Conservation (phyloP, 2,113 vertebrate species). For the Lagopus leucura region DNA sequence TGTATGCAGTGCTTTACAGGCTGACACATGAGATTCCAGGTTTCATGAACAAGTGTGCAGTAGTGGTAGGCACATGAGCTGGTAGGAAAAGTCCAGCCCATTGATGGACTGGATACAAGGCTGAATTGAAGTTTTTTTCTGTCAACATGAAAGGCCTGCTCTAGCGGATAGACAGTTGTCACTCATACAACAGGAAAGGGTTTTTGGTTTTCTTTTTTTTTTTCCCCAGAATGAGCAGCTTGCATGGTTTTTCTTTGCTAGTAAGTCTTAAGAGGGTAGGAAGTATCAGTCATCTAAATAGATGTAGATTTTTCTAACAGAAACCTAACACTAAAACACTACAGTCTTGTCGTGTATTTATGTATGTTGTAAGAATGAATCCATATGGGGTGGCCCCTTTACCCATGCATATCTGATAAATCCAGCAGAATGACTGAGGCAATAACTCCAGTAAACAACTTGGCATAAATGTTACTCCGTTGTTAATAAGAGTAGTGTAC, state of each 20-base stretch:
- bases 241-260: not conserved
- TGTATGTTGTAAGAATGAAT: not conserved
- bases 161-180: not conserved
- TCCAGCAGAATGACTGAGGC: not conserved
- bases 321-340: not conserved
- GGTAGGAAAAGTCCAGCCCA: not conserved
- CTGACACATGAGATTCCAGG: not conserved
- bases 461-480: not conserved
- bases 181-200: not conserved
- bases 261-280: not conserved
- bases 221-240: too few species aligned
- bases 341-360: not conserved
- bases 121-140: not conserved
- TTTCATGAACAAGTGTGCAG: not conserved
- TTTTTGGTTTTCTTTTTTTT: not conserved
- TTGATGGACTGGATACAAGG: not conserved
- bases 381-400: not conserved
- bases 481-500: not conserved
- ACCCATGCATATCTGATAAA: not conserved
- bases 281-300: not conserved
- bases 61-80: not conserved
- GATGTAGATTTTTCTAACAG: not conserved
- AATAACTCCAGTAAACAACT: not conserved
- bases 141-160: not conserved
- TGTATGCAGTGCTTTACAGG: not conserved